Percentiles rank a stretch among this genome's conserved stretches.
Evolutionary conservation across 2,797 vertebrate species (phyloP).

Genomic region (Dicrostonyx torquatus): DNA sequence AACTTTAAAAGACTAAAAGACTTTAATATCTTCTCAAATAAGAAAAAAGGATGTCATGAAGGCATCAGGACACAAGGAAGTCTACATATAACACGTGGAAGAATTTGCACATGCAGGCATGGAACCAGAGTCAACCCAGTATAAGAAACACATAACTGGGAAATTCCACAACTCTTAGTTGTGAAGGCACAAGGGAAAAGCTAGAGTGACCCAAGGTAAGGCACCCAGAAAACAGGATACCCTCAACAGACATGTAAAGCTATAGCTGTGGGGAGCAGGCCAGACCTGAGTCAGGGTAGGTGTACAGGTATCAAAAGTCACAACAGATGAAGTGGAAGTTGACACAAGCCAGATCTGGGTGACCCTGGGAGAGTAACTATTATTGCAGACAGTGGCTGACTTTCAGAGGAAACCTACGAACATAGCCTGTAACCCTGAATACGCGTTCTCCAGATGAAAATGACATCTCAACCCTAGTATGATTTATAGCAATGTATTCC

Average conservation of each 20-base stretch:
- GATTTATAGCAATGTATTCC: not conserved
- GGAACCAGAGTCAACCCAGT: not conserved
- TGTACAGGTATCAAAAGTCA: not conserved
- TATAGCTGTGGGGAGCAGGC: too few species aligned
- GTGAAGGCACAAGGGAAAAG: not conserved
- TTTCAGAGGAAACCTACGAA: not conserved
- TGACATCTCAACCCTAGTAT: not conserved
- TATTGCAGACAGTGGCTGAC: not conserved
- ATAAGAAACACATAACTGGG: not conserved
- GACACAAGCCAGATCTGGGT: not conserved
- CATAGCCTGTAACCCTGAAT: not conserved
- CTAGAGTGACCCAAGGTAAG: not conserved
- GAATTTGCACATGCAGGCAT: too few species aligned
- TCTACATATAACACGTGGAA: not conserved
- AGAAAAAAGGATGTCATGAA: not conserved
- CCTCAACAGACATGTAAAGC: not conserved
- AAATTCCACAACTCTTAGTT: not conserved
- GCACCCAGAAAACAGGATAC: not conserved
- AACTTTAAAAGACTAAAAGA: not conserved
- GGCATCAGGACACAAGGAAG: not conserved
- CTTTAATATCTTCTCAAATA: not conserved
- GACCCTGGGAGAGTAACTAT: not conserved
- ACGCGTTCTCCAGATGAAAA: not conserved
- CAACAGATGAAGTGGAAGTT: too few species aligned
- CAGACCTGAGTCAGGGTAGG: not conserved